These are phyloP conservation scores for Orgyia antiqua DNA, from an alignment of 2,888 invertebrate genomes.

Conservation along the genomic window DNA sequence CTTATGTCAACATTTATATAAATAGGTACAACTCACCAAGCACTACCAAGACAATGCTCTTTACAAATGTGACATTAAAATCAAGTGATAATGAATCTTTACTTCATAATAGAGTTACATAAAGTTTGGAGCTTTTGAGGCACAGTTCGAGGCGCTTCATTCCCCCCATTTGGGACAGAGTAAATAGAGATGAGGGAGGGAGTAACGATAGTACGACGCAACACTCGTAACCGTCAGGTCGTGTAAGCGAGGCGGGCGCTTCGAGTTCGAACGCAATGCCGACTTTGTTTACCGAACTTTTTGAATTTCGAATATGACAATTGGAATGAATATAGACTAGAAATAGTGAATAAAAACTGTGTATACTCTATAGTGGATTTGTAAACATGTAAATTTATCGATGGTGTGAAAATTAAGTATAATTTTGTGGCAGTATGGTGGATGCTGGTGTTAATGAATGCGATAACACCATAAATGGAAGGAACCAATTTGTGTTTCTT, in stretches of 20 bases:
- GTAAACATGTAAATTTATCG: constrained; percentile 64
- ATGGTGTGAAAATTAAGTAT: constrained; percentile 60
- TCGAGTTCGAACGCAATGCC: constrained; percentile 33
- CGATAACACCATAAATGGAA: constrained; percentile 71
- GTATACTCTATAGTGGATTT: constrained; percentile 34
- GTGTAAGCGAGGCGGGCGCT: constrained; percentile 39
- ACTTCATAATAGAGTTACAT: constrained; percentile 52
- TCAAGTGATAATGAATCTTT: constrained; percentile 35
- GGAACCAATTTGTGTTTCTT: constrained; percentile 73
- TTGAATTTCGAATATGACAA: constrained; percentile 22
- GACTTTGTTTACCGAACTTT: constrained; percentile 52
- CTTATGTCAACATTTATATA: constrained; percentile 19
- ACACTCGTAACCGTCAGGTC: constrained; percentile 55
- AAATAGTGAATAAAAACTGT: constrained; percentile 30
- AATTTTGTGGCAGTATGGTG: constrained; percentile 74
- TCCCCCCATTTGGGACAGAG: constrained; percentile 67
- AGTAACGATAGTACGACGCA: constrained; percentile 65
- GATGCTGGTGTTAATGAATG: constrained; percentile 74
- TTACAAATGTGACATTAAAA: constrained; percentile 28
- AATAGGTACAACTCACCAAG: constrained; percentile 17
- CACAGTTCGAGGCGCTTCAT: constrained; percentile 45
- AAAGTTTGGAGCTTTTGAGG: constrained; percentile 43
- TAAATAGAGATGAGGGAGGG: constrained; percentile 71
- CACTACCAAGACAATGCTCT: constrained; percentile 13
- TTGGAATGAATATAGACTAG: constrained; percentile 19